phyloP scores from a whole-genome alignment of 2,888 invertebrate species.

The Drosophila niveifrons region DNA sequence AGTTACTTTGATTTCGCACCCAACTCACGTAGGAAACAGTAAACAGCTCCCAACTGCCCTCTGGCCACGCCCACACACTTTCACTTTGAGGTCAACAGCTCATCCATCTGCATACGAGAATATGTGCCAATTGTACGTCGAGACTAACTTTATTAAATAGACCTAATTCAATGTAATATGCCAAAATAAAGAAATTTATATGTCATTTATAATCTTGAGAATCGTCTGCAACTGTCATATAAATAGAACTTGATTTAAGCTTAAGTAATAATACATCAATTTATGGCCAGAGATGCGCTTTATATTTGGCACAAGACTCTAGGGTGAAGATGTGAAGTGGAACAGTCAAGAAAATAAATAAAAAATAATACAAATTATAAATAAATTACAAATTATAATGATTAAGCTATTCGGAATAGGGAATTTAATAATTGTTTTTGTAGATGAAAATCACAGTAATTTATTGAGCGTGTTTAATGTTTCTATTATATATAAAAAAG shows the following conservation, averaged over 20 bases:
- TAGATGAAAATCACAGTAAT: too few relatives aligned
- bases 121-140: conserved; percentile 1
- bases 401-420: too few relatives aligned
- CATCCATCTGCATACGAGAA: conserved; percentile 23
- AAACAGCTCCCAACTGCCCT: neutral
- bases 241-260: conserved; percentile 11
- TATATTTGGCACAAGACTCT: neutral
- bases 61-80: conserved; percentile 40
- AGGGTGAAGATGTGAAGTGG: too few relatives aligned
- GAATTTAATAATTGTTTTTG: too few relatives aligned
- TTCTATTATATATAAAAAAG: neutral
- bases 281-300: conserved; percentile 10
- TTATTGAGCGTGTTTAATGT: neutral
- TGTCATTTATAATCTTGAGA: conserved; percentile 6
- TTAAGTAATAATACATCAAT: conserved; percentile 2
- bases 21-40: conserved; percentile 20
- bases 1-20: conserved; percentile 10
- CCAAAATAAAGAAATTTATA: conserved; percentile 23
- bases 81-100: conserved; percentile 39
- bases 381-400: too few relatives aligned
- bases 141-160: conserved; percentile 51
- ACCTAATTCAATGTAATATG: conserved; percentile 49
- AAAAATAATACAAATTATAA: too few relatives aligned
- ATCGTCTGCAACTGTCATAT: conserved; percentile 12
- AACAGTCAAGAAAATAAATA: too few relatives aligned